Base-by-base conservation (phyloP, 2,888 invertebrate species). In the Heliconius ethilla region DNA sequence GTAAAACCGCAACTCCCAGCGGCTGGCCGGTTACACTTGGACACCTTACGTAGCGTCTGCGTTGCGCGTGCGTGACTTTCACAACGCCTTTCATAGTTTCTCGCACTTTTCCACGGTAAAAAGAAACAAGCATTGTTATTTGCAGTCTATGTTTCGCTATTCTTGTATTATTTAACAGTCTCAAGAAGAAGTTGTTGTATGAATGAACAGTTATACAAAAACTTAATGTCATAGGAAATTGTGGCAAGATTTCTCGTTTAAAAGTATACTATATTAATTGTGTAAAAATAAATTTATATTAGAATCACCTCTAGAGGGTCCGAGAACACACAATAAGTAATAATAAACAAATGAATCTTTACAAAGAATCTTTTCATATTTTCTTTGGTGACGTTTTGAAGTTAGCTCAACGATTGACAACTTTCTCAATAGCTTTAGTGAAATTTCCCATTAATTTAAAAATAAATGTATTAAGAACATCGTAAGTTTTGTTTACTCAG, bases 81-180 rank as follows among this genome's bases (percentile, higher is more conserved):
- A 87, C 89, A 87, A 86, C 85, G 85, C 88, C 85, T 89, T 89
- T 89, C 89, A 85, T 85, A 86, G 89, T 88, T 89, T 89, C 89
- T 88, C 84, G 83, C 84, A 84, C 84, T 85, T 89, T 90, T 88
- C 89, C 87, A 87, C 86, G 85, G 76, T 83, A 77, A 77, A 51
- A 79, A 83, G 83, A 84, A 83, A 85, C 84, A 85, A 79, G 78
- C 79, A 82, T 79, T 82, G 79, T 82, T n/a, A n/a, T 59, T n/a
- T 3, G 11, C 59, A 75, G 67, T 70, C 7, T 29, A 72, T 77
- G 37, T 59, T 66, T 65, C 63, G 70, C 70, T 70, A 45, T 70
- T 70, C 72, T 51, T 75, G 7, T 72, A 25, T 69, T 73, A 70
- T 69, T 74, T 72, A 72, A n/a, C 55, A 15, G 25, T 33, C n/a